Evolutionary conservation across 2,888 invertebrate genomes (phyloP), one percentile per base, ranked within the genome.

Genomic region (Nephrocerus scutellatus): DNA sequence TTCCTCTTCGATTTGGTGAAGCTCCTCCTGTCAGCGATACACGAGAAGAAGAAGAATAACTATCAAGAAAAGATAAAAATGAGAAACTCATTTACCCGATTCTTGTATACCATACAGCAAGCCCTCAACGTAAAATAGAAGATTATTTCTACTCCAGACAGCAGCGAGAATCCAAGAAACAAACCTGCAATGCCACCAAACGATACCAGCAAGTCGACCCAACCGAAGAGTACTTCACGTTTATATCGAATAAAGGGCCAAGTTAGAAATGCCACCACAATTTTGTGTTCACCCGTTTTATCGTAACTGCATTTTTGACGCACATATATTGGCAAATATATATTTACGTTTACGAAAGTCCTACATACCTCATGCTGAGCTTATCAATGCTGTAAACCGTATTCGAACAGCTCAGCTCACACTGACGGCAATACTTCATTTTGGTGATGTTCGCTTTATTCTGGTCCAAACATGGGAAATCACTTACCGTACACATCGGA

Each of bases 191-290:
- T 73, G n/a, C 75, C 74, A 10, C 75, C 74, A 36, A 68, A 68
- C 0, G 68, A 68, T 6, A 68, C 86, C 28, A 86, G 60, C 34
- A 87, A 71, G 68, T 87, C 87, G 1, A 87, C 82, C 84, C 85
- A 85, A 38, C 86, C 87, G 58, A 87, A 87, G 26, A 84, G 73
- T 13, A 86, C 84, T 62, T 86, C 84, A 20, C 85, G 75, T 56
- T 83, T 84, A 59, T 82, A 86, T 4, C 80, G 73, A 18, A 84
- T 79, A 36, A 64, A 60, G 3, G 64, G 66, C 85, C 85, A 86
- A 1, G 84, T 83, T 1, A 82, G 78, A 57, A 84, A 84, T 60
- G 81, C 68, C 5, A 69, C 60, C 16, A 59, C 46, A 1, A 69
- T 44, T 28, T 28, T n/a, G 13, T 28, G 12, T n/a, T 28, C 13